Evolutionary conservation across 2,888 invertebrate species (phyloP).

Genomic region (Drosophila ezoana): DNA sequence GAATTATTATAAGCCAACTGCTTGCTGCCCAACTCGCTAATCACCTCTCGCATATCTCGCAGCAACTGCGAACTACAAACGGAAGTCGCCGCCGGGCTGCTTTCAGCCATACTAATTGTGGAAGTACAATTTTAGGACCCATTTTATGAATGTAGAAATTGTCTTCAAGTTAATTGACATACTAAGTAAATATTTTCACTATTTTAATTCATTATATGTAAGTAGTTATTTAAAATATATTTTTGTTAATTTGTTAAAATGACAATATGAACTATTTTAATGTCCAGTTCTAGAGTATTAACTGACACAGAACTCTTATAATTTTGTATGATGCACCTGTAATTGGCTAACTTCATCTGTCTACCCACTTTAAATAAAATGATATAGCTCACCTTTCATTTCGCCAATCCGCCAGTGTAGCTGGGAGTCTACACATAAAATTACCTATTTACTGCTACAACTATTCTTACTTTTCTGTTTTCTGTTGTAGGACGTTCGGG

Average conservation of each 20-base stretch:
- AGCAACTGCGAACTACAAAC: conserved; percentile 60
- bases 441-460: background rate
- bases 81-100: conserved; percentile 72
- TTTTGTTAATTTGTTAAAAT: background rate
- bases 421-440: conserved; percentile 1
- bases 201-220: conserved; percentile 2
- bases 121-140: conserved; percentile 30
- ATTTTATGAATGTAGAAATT: conserved; percentile 39
- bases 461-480: background rate
- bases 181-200: conserved; percentile 12
- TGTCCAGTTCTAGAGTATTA: too few species aligned
- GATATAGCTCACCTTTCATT: background rate
- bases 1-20: conserved; percentile 71
- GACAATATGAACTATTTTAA: background rate
- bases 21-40: conserved; percentile 51
- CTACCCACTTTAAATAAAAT: too few species aligned
- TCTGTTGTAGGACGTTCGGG: too few species aligned
- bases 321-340: background rate
- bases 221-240: background rate
- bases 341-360: too few species aligned
- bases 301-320: too few species aligned
- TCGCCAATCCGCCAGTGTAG: conserved; percentile 4
- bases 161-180: conserved; percentile 18
- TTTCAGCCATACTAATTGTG: background rate
- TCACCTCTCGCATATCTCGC: conserved; percentile 68